Percentiles rank a stretch among this genome's conserved stretches.
phyloP scores from a whole-genome alignment of 2,797 vertebrate genomes.

The Rachycentron canadum region DNA sequence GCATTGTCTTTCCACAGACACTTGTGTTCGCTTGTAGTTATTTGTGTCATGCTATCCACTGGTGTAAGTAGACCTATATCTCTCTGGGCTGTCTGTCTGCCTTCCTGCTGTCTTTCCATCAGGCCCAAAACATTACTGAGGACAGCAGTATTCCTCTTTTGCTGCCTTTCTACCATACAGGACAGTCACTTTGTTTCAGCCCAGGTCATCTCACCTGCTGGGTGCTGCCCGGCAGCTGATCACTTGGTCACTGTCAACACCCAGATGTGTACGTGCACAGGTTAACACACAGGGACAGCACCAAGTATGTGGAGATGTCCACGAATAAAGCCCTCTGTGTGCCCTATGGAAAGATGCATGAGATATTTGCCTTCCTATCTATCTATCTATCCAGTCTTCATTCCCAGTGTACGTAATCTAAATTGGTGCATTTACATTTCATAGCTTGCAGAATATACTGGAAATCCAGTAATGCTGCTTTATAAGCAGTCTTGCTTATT shows the following conservation, averaged over 20 bases:
- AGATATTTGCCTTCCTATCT: background rate
- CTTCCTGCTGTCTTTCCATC: slow-evolving; percentile 54
- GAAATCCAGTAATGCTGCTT: background rate
- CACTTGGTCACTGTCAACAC: slow-evolving; percentile 55
- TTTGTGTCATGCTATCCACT: slow-evolving; percentile 59
- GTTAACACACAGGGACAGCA: background rate
- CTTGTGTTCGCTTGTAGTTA: slow-evolving; percentile 66
- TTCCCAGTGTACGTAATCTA: background rate
- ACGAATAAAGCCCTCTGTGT: background rate
- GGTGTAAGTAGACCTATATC: slow-evolving; percentile 40
- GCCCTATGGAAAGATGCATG: background rate
- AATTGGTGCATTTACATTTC: background rate
- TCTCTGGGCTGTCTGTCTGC: slow-evolving; percentile 25
- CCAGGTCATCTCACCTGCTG: slow-evolving; percentile 71
- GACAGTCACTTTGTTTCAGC: slow-evolving; percentile 58
- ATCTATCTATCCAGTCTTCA: background rate
- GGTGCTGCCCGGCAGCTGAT: slow-evolving; percentile 45
- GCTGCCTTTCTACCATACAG: slow-evolving; percentile 40
- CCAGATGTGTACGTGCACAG: slow-evolving; percentile 19
- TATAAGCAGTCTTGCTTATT: background rate
- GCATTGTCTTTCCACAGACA: slow-evolving; percentile 67
- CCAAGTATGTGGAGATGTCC: background rate
- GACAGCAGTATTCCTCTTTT: slow-evolving; percentile 9
- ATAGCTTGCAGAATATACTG: background rate
- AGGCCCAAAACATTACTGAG: slow-evolving; percentile 33